These are phyloP conservation scores for Hemithea aestivaria DNA, from an alignment of 2,888 invertebrate species.

Conservation along the genomic window DNA sequence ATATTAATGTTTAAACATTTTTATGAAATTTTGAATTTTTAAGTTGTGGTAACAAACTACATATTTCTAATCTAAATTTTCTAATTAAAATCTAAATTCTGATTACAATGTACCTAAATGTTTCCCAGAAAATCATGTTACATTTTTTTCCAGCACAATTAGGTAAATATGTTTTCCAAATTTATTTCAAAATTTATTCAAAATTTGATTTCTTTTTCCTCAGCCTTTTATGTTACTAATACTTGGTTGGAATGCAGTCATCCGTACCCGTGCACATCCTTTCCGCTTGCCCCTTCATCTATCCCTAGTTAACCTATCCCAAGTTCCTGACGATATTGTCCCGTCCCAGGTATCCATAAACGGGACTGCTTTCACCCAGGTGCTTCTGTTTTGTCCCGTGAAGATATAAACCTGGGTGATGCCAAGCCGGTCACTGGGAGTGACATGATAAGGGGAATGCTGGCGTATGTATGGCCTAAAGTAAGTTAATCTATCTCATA, in stretches of 20 bases:
- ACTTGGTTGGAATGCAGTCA: constrained; percentile 70
- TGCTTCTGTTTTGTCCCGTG: constrained; percentile 83
- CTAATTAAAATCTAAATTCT: too few species aligned
- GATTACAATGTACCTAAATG: too few species aligned
- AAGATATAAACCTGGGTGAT: constrained; percentile 80
- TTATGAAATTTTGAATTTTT: too few species aligned
- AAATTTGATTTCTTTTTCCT: too few species aligned
- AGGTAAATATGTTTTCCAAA: too few species aligned
- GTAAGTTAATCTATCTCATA: constrained; percentile 75
- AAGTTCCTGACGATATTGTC: constrained; percentile 37
- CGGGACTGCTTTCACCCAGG: constrained; percentile 97
- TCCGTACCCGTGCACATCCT: constrained; percentile 33
- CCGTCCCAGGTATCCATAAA: constrained; percentile 77
- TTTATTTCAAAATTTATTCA: too few species aligned
- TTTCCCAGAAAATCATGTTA: too few species aligned
- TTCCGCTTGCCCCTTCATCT: constrained; percentile 32
- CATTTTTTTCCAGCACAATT: too few species aligned
- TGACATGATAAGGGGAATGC: constrained; percentile 93
- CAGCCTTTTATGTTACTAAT: constrained; percentile 49
- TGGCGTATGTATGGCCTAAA: constrained; percentile 97
- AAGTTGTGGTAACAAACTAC: too few species aligned
- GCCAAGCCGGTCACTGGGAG: constrained; percentile 81
- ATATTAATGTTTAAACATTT: too few species aligned
- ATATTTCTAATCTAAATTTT: too few species aligned
- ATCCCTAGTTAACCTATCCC: constrained; percentile 18